Percentiles rank a stretch among this genome's conserved stretches.
phyloP scores from a whole-genome alignment of 2,113 vertebrate species.

The Dipodomys merriami region DNA sequence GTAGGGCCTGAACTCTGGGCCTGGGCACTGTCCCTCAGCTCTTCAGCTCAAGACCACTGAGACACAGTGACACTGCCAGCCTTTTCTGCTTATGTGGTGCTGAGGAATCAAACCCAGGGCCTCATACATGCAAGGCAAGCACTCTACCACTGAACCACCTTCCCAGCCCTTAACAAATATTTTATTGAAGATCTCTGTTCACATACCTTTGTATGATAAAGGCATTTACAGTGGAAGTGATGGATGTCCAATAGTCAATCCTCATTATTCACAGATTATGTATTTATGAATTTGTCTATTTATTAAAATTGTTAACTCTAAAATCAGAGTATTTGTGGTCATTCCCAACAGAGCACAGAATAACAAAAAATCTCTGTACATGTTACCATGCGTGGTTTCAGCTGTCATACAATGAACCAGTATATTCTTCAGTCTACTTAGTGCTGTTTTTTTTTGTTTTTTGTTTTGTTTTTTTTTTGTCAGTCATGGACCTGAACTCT shows the following conservation, averaged over 20 bases:
- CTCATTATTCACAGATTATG: not conserved
- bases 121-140: too few species aligned
- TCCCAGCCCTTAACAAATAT: not conserved
- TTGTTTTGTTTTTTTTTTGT: too few species aligned
- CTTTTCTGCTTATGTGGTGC: too few species aligned
- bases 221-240: not conserved
- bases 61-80: too few species aligned
- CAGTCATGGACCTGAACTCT: too few species aligned
- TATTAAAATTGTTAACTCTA: not conserved
- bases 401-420: not conserved
- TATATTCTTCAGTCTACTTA: not conserved
- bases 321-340: not conserved
- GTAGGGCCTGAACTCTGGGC: too few species aligned
- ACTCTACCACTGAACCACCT: too few species aligned
- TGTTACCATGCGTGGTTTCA: not conserved
- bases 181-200: slow-evolving; percentile 26
- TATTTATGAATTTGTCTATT: not conserved
- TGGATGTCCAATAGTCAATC: not conserved
- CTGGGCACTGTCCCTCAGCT: too few species aligned
- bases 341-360: not conserved
- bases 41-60: too few species aligned
- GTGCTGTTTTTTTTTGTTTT: not conserved
- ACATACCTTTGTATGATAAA: not conserved
- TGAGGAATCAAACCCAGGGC: too few species aligned
- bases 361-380: not conserved